These are phyloP conservation scores for Ceratitis capitata DNA, from an alignment of 1,140 invertebrate genomes.

Conservation along the genomic window DNA sequence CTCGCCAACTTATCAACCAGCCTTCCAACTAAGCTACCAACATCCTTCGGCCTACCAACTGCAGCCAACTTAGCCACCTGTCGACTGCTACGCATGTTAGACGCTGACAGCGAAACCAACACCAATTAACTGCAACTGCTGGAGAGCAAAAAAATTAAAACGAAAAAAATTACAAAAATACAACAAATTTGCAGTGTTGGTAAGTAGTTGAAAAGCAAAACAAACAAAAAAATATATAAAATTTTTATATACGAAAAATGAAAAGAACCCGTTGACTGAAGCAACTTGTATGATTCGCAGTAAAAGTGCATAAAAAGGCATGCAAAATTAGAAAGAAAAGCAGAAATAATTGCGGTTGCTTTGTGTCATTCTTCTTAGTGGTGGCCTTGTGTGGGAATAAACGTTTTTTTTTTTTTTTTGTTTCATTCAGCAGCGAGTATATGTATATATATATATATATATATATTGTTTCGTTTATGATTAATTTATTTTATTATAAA, in stretches of 20 bases:
- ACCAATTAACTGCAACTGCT: background rate
- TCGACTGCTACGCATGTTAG: too few species aligned
- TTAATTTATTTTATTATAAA: background rate
- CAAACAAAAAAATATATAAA: background rate
- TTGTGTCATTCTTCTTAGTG: background rate
- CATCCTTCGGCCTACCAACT: background rate
- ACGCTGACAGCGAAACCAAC: background rate
- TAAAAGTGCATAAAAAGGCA: background rate
- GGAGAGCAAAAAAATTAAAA: background rate
- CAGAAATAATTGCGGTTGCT: background rate
- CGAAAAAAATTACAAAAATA: too few species aligned
- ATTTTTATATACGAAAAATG: background rate
- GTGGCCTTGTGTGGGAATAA: background rate
- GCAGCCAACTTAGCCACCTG: background rate
- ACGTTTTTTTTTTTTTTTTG: background rate
- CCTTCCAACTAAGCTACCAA: background rate
- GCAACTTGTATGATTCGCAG: background rate
- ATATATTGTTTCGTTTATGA: too few species aligned
- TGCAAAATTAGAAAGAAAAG: background rate
- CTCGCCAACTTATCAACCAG: background rate
- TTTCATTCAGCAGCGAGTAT: background rate
- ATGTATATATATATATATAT: background rate
- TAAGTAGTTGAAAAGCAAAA: conserved; percentile 10
- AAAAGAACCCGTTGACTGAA: background rate
- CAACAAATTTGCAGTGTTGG: background rate